Evolutionary conservation across 37 sponge, comb jelly and placozoan species (phyloP).

Genomic region (Hormiphora californensis): DNA sequence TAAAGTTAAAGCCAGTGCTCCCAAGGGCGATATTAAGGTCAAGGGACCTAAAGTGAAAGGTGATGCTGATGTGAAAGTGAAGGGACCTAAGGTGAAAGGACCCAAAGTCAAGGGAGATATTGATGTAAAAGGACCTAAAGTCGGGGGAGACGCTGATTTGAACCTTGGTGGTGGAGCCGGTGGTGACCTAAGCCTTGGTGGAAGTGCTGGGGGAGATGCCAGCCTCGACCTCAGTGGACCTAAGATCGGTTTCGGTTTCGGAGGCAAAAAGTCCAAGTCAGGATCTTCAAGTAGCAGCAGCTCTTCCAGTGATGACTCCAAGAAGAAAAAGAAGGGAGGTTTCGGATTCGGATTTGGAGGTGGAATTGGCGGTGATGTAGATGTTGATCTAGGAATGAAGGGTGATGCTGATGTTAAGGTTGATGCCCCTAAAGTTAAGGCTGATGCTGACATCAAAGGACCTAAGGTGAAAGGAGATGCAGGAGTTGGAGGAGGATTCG

Average conservation of each 20-base stretch:
- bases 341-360: constrained; percentile 15
- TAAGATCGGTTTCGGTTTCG: too few species aligned
- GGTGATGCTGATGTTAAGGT: background rate
- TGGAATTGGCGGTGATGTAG: background rate
- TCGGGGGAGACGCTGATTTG: background rate
- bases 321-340: background rate
- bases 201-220: background rate
- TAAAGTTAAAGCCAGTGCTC: background rate
- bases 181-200: background rate
- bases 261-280: too few species aligned
- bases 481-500: background rate
- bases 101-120: constrained; percentile 50
- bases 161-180: background rate
- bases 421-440: background rate
- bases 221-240: background rate
- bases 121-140: background rate
- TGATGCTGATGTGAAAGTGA: background rate
- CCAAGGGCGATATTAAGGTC: background rate
- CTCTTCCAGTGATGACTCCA: background rate
- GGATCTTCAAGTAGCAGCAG: background rate
- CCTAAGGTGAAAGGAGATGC: background rate
- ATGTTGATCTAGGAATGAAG: background rate
- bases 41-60: background rate
- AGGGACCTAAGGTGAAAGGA: too few species aligned
- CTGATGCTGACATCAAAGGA: background rate